Base-by-base conservation (phyloP, 2,113 vertebrate species). In the Apaloderma vittatum region DNA sequence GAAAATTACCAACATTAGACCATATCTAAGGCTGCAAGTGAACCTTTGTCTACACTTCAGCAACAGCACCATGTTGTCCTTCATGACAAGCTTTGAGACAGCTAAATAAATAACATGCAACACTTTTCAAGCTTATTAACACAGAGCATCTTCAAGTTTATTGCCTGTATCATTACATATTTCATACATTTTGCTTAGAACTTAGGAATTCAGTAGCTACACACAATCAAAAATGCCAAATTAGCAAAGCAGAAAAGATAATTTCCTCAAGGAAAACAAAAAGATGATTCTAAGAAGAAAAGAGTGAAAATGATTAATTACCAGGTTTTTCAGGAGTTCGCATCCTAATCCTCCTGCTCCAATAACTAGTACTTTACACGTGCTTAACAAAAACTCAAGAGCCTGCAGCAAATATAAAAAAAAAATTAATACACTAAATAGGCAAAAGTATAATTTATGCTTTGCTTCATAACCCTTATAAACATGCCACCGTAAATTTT, bases 311-410 rank as follows among this genome's bases (percentile, higher is more conserved):
- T 57, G 94, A 65, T 63, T 48, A 92, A 97, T 98, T 99, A 99
- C 99, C 99, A 99, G 98, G 97, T 99, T 99, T 98, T 99, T 99
- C 76, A 99, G 98, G 86, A 99, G 99, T 97, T 99, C 99, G 92
- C 99, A 99, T 98, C 99, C 99, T 97, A 99, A 98, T 95, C 99
- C 99, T 90, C 99, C 99, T 94, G 99, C 99, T 97, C 99, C 99
- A 96, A 99, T 99, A 92, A 99, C 99, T 88, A 99, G 98, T 93
- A 99, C 98, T 98, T 99, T 99, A 98, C 99, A 99, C 74, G 99
- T 99, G 94, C 99, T 99, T 94, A 99, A 98, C 93, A 99, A 98
- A 98, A 99, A 99, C 85, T 99, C 99, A 76, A 99, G 98, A 24
- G 98, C 98, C 99, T 99, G 97, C 27, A 70, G 98, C 83, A 95